Base-by-base conservation (phyloP, 2,888 invertebrate species). In the Drosophila crucigera region DNA sequence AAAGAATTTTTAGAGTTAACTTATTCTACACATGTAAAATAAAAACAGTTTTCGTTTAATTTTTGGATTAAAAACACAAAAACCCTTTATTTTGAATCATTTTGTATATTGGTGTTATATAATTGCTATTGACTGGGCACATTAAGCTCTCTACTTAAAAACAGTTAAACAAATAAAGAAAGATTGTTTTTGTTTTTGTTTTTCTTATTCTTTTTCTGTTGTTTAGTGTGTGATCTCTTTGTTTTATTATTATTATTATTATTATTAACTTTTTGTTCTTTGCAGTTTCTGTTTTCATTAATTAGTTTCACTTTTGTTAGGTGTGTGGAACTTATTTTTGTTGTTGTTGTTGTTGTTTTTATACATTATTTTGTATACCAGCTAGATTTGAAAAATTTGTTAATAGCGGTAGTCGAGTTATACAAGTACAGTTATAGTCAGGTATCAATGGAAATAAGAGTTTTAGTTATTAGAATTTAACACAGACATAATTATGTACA, bases 101-200 rank as follows among this genome's bases (percentile, higher is more conserved):
- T 85, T 79, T 83, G 82, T 84, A 84, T 84, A 84, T 84, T 87
- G 84, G 83, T 84, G 87, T 87, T 84, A 80, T 76, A 76, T 79
- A 67, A 71, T 81, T 82, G 86, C 85, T 85, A 85, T 86, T 85
- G 84, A 89, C 87, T 84, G 89, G 87, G 87, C 89, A 85, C 84
- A 83, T 89, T 86, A 85, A 85, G 85, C 85, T 85, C 85, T 80
- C 89, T 85, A 85, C 85, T 89, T 89, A 79, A 84, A 83, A 86
- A 77, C 78, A 75, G 65, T 49, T 78, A 68, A 86, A 79, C 81
- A 76, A 73, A 72, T 64, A 52, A 70, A 53, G 68, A 67, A 73
- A 58, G 63, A 39, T 67, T 66, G 35, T 56, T 60, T 53, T 43
- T 74, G 78, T 74, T 66, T 78, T 55, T 59, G 52, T 68, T 49